A percentile compares a stretch with the other conserved stretches of the same genome.
Conservation (phyloP, 2,797 vertebrate species). For the Eutrigla gurnardus region DNA sequence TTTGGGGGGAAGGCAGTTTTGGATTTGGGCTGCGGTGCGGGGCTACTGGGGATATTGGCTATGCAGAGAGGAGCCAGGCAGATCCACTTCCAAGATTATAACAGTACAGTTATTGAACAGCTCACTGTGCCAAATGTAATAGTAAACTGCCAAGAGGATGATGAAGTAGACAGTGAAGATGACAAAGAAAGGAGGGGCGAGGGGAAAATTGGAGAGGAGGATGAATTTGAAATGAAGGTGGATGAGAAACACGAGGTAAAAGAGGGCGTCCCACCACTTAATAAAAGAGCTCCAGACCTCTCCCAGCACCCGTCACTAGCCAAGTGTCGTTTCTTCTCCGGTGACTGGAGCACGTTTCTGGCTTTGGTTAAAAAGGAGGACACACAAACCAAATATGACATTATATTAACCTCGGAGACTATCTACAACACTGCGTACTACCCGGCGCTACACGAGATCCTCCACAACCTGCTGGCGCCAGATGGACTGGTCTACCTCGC, state of each 20-base stretch:
- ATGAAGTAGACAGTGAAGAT: conserved; percentile 62
- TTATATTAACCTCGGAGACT: conserved; percentile 96
- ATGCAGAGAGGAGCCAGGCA: conserved; percentile 85
- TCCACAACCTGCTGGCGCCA: conserved; percentile 84
- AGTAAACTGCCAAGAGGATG: conserved; percentile 82
- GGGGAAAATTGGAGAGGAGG: conserved; percentile 25
- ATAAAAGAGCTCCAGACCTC: conserved; percentile 66
- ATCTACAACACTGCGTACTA: conserved; percentile 94
- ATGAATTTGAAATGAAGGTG: conserved; percentile 3
- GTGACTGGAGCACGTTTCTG: conserved; percentile 91
- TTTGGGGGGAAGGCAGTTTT: conserved; percentile 88
- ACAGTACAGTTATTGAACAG: conserved; percentile 92
- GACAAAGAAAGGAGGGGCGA: conserved; percentile 49
- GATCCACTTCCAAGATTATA: conserved; percentile 97
- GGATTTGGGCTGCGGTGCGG: conserved; percentile 96
- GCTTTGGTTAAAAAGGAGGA: conserved; percentile 79
- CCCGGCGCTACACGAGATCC: conserved; percentile 84
- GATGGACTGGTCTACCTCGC: conserved; percentile 89
- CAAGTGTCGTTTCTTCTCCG: conserved; percentile 91
- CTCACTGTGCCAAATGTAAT: conserved; percentile 91
- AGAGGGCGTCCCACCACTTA: conserved; percentile 57
- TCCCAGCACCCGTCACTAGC: conserved; percentile 53
- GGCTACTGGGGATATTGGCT: conserved; percentile 91
- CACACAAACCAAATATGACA: conserved; percentile 85
- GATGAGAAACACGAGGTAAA: conserved; percentile 39